These are phyloP conservation scores for Actinopyga echinites DNA, from an alignment of 53 echinoderm and acorn worm species.

Conservation along the genomic window DNA sequence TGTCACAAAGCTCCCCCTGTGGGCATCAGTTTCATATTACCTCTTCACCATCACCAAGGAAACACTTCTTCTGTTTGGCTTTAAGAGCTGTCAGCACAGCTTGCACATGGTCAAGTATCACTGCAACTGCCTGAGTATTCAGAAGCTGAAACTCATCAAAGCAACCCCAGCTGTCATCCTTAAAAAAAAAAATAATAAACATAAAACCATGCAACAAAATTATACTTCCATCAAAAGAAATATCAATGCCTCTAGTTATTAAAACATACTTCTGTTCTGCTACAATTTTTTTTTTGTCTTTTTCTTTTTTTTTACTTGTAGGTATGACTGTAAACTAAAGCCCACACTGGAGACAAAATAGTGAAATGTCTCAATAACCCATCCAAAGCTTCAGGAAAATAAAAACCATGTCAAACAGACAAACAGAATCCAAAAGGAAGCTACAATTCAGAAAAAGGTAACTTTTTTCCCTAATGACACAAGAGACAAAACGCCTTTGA, in stretches of 20 bases:
- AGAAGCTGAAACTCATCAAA: slow-evolving; percentile 96
- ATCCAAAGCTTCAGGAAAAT: no score
- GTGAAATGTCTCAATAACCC: no score
- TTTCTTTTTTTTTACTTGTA: no score
- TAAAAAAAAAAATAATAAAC: not conserved
- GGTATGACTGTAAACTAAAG: no score
- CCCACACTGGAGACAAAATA: no score
- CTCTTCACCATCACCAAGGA: slow-evolving; percentile 93
- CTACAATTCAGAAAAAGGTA: no score
- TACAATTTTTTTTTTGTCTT: no score
- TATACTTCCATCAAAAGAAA: not conserved
- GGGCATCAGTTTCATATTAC: slow-evolving; percentile 28
- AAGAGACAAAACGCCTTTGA: no score
- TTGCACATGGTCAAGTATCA: slow-evolving; percentile 91
- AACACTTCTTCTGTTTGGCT: slow-evolving; percentile 67
- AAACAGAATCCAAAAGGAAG: no score
- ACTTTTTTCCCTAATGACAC: no score
- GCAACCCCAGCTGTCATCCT: slow-evolving; percentile 99
- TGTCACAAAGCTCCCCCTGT: not conserved
- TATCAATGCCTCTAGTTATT: not conserved
- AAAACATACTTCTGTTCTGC: not conserved
- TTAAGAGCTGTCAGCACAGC: slow-evolving; percentile 81
- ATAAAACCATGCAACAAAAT: not conserved
- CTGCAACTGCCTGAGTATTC: slow-evolving; percentile 73
- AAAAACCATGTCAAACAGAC: no score